A percentile compares a stretch with the other conserved stretches of the same genome.
Conservation (phyloP, 2,888 invertebrate genomes). For the Diarsia brunnea region DNA sequence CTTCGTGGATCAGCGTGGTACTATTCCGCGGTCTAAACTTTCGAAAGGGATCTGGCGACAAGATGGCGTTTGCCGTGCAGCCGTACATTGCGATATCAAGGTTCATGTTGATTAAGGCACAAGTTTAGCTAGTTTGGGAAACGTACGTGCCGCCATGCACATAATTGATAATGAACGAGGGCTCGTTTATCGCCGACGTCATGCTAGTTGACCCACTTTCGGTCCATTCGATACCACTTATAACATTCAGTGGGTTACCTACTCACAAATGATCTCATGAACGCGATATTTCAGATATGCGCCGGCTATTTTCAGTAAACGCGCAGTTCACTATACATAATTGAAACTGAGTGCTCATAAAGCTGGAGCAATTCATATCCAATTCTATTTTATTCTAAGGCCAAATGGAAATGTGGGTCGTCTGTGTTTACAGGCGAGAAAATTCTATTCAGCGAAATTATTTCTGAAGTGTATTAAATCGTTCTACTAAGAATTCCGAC, state of each 20-base stretch:
- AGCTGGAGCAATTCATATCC: conserved; percentile 68
- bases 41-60: conserved; percentile 52
- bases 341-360: conserved; percentile 73
- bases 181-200: conserved; percentile 88
- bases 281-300: conserved; percentile 76
- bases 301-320: conserved; percentile 73
- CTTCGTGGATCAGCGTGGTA: conserved; percentile 9
- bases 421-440: conserved; percentile 49
- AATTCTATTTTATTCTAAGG: conserved; percentile 74
- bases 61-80: conserved; percentile 25
- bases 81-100: conserved; percentile 46
- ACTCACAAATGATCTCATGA: conserved; percentile 78
- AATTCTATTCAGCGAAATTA: conserved; percentile 41
- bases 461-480: conserved; percentile 38
- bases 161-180: conserved; percentile 88
- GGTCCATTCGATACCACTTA: conserved; percentile 86
- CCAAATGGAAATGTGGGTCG: conserved; percentile 69
- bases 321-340: conserved; percentile 68
- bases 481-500: conserved; percentile 21
- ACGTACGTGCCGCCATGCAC: conserved; percentile 65
- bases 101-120: conserved; percentile 40
- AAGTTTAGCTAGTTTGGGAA: conserved; percentile 55
- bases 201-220: conserved; percentile 88
- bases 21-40: conserved; percentile 31
- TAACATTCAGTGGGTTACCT: conserved; percentile 67